Evolutionary conservation across 2,113 vertebrate genomes (phyloP).

Genomic region (Callopanchax toddi): DNA sequence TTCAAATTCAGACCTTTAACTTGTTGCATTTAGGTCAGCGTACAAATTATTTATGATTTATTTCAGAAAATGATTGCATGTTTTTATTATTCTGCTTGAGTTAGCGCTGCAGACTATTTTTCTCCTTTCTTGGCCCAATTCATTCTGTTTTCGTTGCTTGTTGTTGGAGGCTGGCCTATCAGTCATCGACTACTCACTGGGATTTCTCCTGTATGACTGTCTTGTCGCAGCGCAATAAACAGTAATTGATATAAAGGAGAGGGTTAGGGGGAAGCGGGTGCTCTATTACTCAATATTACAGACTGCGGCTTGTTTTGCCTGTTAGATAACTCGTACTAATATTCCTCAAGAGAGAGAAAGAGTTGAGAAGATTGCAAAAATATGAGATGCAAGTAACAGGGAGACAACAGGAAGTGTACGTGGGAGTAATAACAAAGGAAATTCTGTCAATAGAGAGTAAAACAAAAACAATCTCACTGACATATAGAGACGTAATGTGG

Average conservation of each 20-base stretch:
- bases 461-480: background rate
- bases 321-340: conserved; percentile 16
- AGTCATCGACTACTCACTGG: conserved; percentile 21
- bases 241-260: conserved; percentile 61
- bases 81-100: background rate
- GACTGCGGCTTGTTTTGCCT: conserved; percentile 36
- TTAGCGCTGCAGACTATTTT: background rate
- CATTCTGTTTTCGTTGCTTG: background rate
- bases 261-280: conserved; percentile 23
- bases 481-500: background rate
- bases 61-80: background rate
- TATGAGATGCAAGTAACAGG: conserved; percentile 18
- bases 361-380: conserved; percentile 13
- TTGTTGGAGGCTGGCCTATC: conserved; percentile 18
- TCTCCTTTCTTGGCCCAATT: background rate
- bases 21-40: background rate
- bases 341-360: conserved; percentile 15
- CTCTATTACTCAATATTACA: conserved; percentile 36
- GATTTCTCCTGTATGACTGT: conserved; percentile 37
- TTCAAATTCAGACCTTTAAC: background rate
- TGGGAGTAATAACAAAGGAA: conserved; percentile 7
- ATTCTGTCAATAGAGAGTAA: background rate
- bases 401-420: background rate
- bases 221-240: conserved; percentile 51
- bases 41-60: background rate